Conservation (phyloP, 2,113 vertebrate genomes). For the Ptyas mucosa region DNA sequence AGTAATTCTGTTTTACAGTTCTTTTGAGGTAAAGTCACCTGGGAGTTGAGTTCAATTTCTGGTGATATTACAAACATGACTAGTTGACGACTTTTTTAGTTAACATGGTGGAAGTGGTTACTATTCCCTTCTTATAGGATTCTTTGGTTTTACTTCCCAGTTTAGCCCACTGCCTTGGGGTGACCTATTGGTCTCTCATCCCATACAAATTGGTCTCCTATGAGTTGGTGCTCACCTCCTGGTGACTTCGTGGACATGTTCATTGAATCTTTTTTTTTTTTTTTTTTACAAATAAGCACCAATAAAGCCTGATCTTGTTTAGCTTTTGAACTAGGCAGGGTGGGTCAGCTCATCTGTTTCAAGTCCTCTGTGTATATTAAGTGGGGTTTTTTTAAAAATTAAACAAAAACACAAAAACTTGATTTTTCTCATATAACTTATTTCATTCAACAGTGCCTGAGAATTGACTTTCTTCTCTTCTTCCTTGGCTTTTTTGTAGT, state of each 20-base stretch:
- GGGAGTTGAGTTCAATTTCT: neutral
- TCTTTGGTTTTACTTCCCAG: neutral
- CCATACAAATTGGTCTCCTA: neutral
- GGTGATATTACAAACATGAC: neutral
- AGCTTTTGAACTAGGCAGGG: neutral
- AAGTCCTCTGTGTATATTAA: neutral
- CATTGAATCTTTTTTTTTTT: neutral
- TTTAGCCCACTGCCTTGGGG: neutral
- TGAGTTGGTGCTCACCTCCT: neutral
- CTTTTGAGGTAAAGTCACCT: neutral
- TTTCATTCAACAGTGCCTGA: neutral
- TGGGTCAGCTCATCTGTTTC: neutral
- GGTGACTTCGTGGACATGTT: neutral
- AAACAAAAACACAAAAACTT: neutral
- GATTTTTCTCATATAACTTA: neutral
- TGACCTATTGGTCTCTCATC: neutral
- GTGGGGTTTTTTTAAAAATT: neutral
- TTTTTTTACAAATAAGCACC: neutral
- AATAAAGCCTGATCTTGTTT: neutral
- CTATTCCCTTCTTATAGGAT: neutral
- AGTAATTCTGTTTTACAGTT: neutral
- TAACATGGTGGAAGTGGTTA: neutral
- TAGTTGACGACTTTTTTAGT: neutral
- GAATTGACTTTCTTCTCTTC: neutral
- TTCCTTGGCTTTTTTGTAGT: neutral